Conservation (phyloP, 2,888 invertebrate genomes). For the Chymomyza caudatula region DNA sequence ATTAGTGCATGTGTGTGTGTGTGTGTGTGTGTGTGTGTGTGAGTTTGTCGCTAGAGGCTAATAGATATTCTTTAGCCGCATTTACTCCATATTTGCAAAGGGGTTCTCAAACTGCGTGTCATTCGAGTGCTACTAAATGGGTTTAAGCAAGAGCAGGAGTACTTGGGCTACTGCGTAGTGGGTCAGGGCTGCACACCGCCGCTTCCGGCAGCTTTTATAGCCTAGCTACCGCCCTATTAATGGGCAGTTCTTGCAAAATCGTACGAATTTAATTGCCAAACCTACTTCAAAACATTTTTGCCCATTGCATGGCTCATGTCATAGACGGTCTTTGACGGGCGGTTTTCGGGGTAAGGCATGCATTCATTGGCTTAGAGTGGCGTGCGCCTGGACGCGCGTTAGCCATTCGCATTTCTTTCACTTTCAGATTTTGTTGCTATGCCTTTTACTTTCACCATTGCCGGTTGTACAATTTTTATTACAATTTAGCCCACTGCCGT, state of each 20-base stretch:
- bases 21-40: constrained; percentile 13
- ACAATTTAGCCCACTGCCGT: constrained; percentile 20
- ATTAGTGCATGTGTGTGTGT: constrained; percentile 42
- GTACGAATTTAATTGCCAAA: constrained; percentile 54
- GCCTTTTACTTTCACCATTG: constrained; percentile 1
- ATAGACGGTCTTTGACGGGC: background rate
- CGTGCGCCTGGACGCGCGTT: constrained; percentile 30
- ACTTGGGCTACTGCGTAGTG: background rate
- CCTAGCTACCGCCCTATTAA: constrained; percentile 6
- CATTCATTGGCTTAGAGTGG: constrained; percentile 10
- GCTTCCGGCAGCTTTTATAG: background rate
- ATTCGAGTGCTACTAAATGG: constrained; percentile 22
- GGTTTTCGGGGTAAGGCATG: background rate
- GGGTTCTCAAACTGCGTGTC: constrained; percentile 58
- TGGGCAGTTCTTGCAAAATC: constrained; percentile 25
- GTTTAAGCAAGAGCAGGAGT: background rate
- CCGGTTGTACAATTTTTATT: constrained; percentile 6
- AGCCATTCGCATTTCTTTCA: constrained; percentile 28
- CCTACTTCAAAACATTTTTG: constrained; percentile 30
- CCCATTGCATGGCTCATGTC: background rate
- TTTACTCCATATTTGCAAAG: constrained; percentile 22
- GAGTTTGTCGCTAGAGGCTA: constrained; percentile 65
- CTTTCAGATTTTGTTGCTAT: constrained; percentile 20
- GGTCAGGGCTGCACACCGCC: constrained; percentile 15
- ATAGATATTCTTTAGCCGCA: constrained; percentile 67